A percentile compares a stretch with the other conserved stretches of the same genome.
phyloP scores from a whole-genome alignment of 2,888 invertebrate species.

The Andrena flavipes region DNA sequence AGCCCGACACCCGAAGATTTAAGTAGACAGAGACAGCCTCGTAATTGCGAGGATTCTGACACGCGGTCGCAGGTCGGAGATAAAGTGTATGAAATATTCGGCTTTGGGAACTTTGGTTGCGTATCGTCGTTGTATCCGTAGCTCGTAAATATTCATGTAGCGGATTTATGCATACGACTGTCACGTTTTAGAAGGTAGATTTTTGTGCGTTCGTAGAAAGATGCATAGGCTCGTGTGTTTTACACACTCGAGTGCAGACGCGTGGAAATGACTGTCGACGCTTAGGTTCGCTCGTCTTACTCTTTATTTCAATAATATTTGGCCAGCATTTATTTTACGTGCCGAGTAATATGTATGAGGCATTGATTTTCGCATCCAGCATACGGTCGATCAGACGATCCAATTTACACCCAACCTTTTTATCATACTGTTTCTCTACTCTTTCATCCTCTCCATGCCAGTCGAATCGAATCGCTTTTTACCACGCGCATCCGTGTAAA shows the following conservation, averaged over 20 bases:
- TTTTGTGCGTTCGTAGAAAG: slow-evolving; percentile 9
- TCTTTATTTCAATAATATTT: slow-evolving; percentile 12
- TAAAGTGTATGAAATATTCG: neutral
- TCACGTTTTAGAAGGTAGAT: slow-evolving; percentile 16
- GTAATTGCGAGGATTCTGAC: neutral
- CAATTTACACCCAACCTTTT: neutral
- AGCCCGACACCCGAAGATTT: no score
- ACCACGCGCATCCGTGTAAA: slow-evolving; percentile 7
- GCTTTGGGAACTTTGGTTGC: neutral
- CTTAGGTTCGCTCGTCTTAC: slow-evolving; percentile 21
- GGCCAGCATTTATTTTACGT: slow-evolving; percentile 15
- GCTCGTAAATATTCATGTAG: slow-evolving; percentile 22
- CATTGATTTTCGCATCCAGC: slow-evolving; percentile 22
- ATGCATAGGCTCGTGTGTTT: neutral
- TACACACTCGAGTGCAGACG: neutral
- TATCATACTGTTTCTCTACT: neutral
- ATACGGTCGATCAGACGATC: neutral
- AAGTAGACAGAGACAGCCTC: no score
- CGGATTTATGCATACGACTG: slow-evolving; percentile 1
- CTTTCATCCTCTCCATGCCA: slow-evolving; percentile 63
- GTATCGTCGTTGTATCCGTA: neutral
- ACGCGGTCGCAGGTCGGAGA: neutral
- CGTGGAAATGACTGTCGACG: neutral
- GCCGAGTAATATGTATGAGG: neutral
- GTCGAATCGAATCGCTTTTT: slow-evolving; percentile 37